Conservation (phyloP, 92 coral and sea anemone genomes). For the Blastomussa wellsi region DNA sequence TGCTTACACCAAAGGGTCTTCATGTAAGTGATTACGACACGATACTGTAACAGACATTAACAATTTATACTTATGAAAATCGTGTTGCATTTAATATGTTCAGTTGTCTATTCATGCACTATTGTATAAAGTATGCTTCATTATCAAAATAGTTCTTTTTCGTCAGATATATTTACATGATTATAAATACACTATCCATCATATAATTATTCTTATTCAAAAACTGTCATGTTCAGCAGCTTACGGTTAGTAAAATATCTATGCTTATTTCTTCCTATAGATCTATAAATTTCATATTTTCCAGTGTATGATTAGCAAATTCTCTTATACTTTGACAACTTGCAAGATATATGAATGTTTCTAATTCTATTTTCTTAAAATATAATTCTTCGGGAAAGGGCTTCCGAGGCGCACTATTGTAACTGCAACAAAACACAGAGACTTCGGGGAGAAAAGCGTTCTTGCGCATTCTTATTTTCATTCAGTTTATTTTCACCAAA, state of each 20-base stretch:
- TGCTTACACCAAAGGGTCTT: too few relatives aligned
- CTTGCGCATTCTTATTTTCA: neutral
- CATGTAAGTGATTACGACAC: too few relatives aligned
- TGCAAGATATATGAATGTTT: neutral
- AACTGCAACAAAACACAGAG: neutral
- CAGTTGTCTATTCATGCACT: too few relatives aligned
- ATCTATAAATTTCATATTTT: neutral
- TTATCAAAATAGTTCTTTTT: neutral
- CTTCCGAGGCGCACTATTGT: neutral
- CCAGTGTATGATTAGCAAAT: neutral
- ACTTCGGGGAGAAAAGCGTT: neutral
- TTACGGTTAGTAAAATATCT: neutral
- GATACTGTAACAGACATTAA: too few relatives aligned
- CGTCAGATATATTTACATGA: neutral
- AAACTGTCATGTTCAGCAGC: neutral
- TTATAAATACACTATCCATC: neutral
- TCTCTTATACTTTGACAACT: neutral
- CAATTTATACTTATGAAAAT: neutral
- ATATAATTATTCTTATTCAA: neutral
- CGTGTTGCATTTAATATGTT: neutral
- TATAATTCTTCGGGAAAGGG: neutral
- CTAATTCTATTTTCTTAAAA: neutral
- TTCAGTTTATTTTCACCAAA: neutral
- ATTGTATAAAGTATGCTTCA: neutral
- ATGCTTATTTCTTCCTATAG: neutral